Percentiles rank a stretch among this genome's conserved stretches.
These are phyloP conservation scores for Pachymerium ferrugineum DNA, from an alignment of 2,888 invertebrate species.

Conservation along the genomic window DNA sequence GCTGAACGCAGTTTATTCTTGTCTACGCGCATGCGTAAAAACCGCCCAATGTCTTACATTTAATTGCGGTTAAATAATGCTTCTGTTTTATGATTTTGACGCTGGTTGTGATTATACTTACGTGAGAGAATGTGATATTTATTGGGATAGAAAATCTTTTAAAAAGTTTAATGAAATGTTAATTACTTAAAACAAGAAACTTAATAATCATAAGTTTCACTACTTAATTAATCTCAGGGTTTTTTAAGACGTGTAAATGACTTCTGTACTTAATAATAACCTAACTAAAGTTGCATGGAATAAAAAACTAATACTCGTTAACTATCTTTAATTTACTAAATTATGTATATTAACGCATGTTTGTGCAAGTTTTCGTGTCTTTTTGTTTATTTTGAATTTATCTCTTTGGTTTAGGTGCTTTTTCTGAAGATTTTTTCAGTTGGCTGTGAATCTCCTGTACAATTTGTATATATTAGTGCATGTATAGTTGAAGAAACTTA, in stretches of 20 bases:
- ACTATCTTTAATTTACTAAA: too few species aligned
- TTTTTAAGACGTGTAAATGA: too few species aligned
- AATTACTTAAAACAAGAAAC: too few species aligned
- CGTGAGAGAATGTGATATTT: too few species aligned
- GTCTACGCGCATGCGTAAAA: slow-evolving; percentile 13
- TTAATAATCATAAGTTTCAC: too few species aligned
- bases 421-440: neutral
- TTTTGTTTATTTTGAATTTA: neutral
- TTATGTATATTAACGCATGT: neutral
- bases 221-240: neutral
- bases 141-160: too few species aligned
- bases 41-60: neutral
- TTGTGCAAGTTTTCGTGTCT: neutral
- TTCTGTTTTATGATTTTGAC: neutral
- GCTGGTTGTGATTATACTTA: neutral
- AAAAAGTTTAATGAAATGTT: too few species aligned
- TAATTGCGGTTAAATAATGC: neutral
- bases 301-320: neutral
- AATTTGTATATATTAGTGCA: neutral
- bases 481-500: neutral
- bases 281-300: neutral
- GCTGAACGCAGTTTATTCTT: neutral
- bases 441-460: neutral
- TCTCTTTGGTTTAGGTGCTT: neutral
- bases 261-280: neutral